Evolutionary conservation across 2,888 invertebrate species (phyloP).

Genomic region (Gymnocheta viridis): DNA sequence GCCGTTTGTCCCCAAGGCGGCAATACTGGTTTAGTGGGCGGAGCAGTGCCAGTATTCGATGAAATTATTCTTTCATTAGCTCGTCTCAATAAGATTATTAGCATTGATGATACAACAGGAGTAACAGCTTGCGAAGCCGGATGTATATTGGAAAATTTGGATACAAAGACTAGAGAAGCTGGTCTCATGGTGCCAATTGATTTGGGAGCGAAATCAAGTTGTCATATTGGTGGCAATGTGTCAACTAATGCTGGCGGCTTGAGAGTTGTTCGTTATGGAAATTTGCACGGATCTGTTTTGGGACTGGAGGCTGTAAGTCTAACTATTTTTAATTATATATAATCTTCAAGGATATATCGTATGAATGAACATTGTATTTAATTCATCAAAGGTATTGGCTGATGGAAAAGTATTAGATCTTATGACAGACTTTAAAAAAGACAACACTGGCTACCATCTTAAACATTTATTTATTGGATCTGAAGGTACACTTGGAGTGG

Average conservation of each 20-base stretch:
- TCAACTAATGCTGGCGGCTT: constrained; percentile 98
- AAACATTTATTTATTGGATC: constrained; percentile 99
- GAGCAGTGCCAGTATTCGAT: constrained; percentile 98
- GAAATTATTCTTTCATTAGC: constrained; percentile 94
- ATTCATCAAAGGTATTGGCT: constrained; percentile 82
- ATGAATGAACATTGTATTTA: too few relatives aligned
- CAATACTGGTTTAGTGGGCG: constrained; percentile 97
- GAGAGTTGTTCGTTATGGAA: constrained; percentile 96
- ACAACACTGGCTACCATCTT: constrained; percentile 98
- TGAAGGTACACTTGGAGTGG: constrained; percentile 97
- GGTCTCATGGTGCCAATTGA: constrained; percentile 97
- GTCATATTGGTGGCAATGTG: constrained; percentile 97
- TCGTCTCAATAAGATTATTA: constrained; percentile 92
- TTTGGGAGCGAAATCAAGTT: constrained; percentile 97
- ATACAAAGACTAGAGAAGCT: constrained; percentile 87
- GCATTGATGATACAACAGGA: constrained; percentile 91
- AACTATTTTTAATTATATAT: not conserved
- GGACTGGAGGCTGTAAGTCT: constrained; percentile 93
- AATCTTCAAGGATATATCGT: not conserved
- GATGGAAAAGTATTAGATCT: constrained; percentile 93
- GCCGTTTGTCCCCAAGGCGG: constrained; percentile 98
- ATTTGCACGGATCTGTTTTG: constrained; percentile 93
- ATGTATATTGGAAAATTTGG: constrained; percentile 93
- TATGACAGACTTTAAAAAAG: constrained; percentile 93
- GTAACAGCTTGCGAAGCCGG: constrained; percentile 94